phyloP scores from a whole-genome alignment of 2,797 vertebrate genomes.

The Gymnoscopelus microlampas region DNA sequence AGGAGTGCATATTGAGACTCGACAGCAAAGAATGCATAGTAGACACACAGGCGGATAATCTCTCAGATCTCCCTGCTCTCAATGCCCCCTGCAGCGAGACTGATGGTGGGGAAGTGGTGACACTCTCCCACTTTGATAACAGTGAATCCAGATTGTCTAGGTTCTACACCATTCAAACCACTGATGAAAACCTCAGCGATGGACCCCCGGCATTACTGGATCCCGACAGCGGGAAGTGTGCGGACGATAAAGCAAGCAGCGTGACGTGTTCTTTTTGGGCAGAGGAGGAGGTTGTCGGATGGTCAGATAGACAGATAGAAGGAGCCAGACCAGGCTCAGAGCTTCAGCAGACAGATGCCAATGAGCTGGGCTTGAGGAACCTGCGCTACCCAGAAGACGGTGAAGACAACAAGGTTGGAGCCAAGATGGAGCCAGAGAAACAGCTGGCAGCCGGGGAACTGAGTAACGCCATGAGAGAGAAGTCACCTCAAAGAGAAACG shows the following conservation, averaged over 20 bases:
- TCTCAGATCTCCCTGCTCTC: conserved; percentile 33
- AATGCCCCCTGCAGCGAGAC: conserved; percentile 50
- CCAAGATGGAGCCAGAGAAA: conserved; percentile 65
- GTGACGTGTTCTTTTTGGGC: conserved; percentile 53
- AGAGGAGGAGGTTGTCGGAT: conserved; percentile 47
- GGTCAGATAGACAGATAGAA: conserved; percentile 27
- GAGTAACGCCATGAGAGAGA: conserved; percentile 67
- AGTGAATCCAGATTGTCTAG: conserved; percentile 67
- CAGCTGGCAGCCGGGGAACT: conserved; percentile 73
- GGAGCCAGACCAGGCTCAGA: conserved; percentile 42
- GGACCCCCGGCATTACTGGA: conserved; percentile 29
- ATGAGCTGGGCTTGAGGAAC: conserved; percentile 80
- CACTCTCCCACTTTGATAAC: conserved; percentile 34
- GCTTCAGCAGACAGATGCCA: conserved; percentile 65
- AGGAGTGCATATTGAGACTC: conserved; percentile 41
- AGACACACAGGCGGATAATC: conserved; percentile 35
- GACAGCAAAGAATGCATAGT: conserved; percentile 52
- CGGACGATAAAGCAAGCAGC: conserved; percentile 38
- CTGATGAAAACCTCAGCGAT: conserved; percentile 32
- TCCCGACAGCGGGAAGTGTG: conserved; percentile 33
- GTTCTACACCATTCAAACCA: conserved; percentile 60
- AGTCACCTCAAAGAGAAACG: conserved; percentile 60
- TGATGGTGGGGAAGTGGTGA: conserved; percentile 42
- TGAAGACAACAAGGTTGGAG: conserved; percentile 54
- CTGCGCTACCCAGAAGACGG: conserved; percentile 64